Evolutionary conservation across 2,113 vertebrate species (phyloP).

Genomic region (Lates calcarifer): DNA sequence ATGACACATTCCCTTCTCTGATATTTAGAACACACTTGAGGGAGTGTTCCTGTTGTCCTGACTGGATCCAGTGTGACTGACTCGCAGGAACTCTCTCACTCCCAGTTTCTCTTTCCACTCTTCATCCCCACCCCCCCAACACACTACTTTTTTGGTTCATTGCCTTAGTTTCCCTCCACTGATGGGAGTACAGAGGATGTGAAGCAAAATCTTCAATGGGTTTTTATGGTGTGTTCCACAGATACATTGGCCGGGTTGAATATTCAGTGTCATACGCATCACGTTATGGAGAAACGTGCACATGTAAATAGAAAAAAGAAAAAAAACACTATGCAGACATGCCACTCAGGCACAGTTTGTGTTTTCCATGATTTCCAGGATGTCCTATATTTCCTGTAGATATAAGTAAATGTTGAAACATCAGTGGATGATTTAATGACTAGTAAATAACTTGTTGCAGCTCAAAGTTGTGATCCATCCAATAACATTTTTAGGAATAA

Average conservation of each 20-base stretch:
- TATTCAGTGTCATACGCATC: conserved; percentile 24
- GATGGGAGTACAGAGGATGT: conserved; percentile 40
- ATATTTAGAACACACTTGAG: conserved; percentile 37
- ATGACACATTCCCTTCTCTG: conserved; percentile 10
- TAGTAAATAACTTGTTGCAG: background rate
- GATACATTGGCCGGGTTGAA: conserved; percentile 19
- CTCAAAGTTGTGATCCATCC: conserved; percentile 16
- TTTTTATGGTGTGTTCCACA: conserved; percentile 33
- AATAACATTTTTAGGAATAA: background rate
- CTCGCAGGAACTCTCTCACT: conserved; percentile 19
- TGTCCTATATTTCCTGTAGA: conserved; percentile 1
- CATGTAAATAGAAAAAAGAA: conserved; percentile 6
- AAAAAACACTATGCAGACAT: conserved; percentile 6
- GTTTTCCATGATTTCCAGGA: conserved; percentile 3
- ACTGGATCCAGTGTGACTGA: conserved; percentile 41
- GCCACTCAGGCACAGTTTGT: background rate
- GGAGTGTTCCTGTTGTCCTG: conserved; percentile 12
- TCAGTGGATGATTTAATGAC: background rate
- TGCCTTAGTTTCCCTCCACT: conserved; percentile 50
- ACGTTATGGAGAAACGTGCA: conserved; percentile 22
- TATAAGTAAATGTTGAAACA: conserved; percentile 1
- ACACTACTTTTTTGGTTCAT: conserved; percentile 52
- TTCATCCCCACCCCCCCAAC: conserved; percentile 4
- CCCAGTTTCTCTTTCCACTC: conserved; percentile 11
- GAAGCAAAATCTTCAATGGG: conserved; percentile 58